phyloP scores from a whole-genome alignment of 2,113 vertebrate species.

The Ceuthmochares aereus region DNA sequence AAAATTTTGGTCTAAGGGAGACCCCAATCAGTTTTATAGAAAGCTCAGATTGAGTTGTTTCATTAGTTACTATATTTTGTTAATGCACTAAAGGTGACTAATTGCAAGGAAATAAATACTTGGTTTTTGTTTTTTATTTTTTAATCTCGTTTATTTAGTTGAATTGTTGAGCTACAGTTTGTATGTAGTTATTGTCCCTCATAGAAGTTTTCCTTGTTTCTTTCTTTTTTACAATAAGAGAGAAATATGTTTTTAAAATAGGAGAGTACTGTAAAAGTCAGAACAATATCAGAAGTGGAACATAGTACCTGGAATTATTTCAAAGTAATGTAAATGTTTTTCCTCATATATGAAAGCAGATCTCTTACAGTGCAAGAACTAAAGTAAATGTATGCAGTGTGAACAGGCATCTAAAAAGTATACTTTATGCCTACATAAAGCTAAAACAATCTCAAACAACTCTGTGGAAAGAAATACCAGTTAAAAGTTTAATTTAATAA shows the following conservation, averaged over 20 bases:
- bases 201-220: neutral
- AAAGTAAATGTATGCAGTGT: neutral
- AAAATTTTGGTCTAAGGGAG: neutral
- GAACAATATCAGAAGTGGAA: rapidly evolving
- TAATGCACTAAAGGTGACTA: neutral
- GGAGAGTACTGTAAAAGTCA: neutral
- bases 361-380: neutral
- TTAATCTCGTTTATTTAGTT: neutral
- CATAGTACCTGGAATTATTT: neutral
- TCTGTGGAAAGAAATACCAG: neutral
- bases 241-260: neutral
- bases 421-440: neutral
- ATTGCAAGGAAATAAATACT: neutral
- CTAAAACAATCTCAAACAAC: neutral
- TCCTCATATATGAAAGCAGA: neutral
- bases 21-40: neutral
- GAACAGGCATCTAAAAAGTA: neutral
- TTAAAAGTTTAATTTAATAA: neutral
- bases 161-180: neutral
- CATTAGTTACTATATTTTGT: neutral
- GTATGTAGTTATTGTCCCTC: neutral
- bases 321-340: neutral
- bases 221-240: neutral
- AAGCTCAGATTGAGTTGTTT: neutral
- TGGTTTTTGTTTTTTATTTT: neutral